Conservation (phyloP, 2,888 invertebrate genomes). For the Sipha maydis region DNA sequence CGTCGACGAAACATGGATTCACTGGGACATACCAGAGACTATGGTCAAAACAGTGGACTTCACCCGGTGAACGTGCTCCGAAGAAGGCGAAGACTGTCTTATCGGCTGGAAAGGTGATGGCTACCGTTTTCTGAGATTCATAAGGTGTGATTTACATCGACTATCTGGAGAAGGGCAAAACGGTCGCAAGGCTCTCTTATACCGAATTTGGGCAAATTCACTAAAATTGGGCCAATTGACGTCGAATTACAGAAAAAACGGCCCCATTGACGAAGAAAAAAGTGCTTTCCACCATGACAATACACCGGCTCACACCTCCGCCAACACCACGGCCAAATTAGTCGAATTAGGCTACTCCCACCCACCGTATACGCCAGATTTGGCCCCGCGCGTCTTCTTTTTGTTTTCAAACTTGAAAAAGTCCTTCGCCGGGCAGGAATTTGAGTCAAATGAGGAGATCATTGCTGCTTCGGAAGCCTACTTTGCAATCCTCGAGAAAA, state of each 20-base stretch:
- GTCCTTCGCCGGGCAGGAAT: not conserved
- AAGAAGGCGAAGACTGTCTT: conserved; percentile 65
- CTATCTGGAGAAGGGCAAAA: no score
- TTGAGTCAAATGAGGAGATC: conserved; percentile 9
- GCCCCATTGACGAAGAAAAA: conserved; percentile 13
- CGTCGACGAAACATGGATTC: no score
- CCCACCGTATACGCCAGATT: not conserved
- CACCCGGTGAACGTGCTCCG: conserved; percentile 64
- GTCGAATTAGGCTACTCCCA: not conserved
- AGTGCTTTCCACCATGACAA: conserved; percentile 22
- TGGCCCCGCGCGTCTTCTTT: conserved; percentile 12
- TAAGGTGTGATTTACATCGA: no score
- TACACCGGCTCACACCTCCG: conserved; percentile 1
- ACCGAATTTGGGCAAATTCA: no score
- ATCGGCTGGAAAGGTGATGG: conserved; percentile 65
- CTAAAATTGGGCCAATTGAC: no score
- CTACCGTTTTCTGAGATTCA: no score
- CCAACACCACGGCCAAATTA: not conserved
- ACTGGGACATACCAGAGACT: no score
- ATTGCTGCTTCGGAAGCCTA: no score
- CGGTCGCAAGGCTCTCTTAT: no score
- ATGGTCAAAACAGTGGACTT: conserved; percentile 54
- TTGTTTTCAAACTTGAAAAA: conserved; percentile 23
- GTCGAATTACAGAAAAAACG: conserved; percentile 37
- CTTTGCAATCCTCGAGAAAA: no score